Evolutionary conservation across 92 coral and sea anemone species (phyloP), one percentile per base, ranked within the genome.

Genomic region (Parazoanthus atlanticus): DNA sequence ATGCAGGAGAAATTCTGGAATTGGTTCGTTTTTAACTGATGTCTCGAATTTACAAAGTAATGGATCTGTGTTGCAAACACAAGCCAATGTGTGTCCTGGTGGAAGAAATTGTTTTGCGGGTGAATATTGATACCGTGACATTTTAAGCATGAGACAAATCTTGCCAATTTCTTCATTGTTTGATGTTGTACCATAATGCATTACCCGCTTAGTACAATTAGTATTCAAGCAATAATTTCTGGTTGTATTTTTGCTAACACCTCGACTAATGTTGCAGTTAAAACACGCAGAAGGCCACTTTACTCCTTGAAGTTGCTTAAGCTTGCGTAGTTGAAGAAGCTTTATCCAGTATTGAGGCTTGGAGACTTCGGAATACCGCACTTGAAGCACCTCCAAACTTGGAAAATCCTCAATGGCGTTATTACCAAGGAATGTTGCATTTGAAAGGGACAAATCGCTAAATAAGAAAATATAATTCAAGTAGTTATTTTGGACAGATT

Each of bases 341-440:
- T 2, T 29, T 33, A 26, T 84, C 87, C 87, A 84, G 30, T 84
- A 84, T 13, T 41, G 76, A 17, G 87, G 87, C 66, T 70, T 16
- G 61, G 78, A 84, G 10, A 84, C 40, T n/a, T 84, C 30, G 6
- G 87, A 84, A 84, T 10, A n/a, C 38, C 0, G 6, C 10, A 84
- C 77, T 6, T 33, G 78, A 30, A 84, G 28, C 15, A 36, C 36
- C 61, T 84, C 30, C 67, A 84, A 70, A 41, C 77, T 69, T 29
- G 32, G 33, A 19, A 84, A 43, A 43, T 69, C n/a, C 12, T 29
- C 29, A 67, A 26, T 10, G 7, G 46, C 65, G 65, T 67, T 67
- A 19, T 74, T 33, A 7, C 33, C 66, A 9, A 40, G 74, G 32
- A 72, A 84, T 17, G 67, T 32, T n/a, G 77, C 28, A 0, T 19